Percentiles rank a stretch among this genome's conserved stretches.
Evolutionary conservation across 2,888 invertebrate species (phyloP).

Genomic region (Leptopilina syphax): DNA sequence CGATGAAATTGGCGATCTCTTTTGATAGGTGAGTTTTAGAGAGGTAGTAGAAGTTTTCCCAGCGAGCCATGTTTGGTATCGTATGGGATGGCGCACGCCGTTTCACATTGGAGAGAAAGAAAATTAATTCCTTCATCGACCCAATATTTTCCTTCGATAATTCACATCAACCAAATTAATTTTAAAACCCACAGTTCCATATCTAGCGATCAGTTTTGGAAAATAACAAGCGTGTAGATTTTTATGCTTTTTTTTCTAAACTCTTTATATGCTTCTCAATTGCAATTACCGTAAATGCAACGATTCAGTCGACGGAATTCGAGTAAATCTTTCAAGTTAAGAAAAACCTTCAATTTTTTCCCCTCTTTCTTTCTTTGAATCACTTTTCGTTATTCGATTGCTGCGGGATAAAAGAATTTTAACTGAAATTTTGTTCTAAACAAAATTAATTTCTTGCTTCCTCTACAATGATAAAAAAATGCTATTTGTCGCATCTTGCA

Average conservation of each 20-base stretch:
- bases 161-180: constrained; percentile 39
- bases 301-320: constrained; percentile 39
- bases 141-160: constrained; percentile 37
- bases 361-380: constrained; percentile 9
- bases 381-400: background rate
- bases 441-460: too few relatives aligned
- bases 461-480: too few relatives aligned
- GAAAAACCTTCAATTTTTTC: constrained; percentile 30
- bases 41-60: constrained; percentile 30
- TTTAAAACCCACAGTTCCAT: constrained; percentile 12
- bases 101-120: constrained; percentile 30
- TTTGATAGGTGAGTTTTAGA: background rate
- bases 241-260: constrained; percentile 7
- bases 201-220: constrained; percentile 26
- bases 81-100: background rate
- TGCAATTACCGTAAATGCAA: constrained; percentile 41
- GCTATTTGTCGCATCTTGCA: too few relatives aligned
- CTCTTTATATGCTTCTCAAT: constrained; percentile 4
- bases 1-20: constrained; percentile 38
- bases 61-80: constrained; percentile 34
- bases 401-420: too few relatives aligned
- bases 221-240: constrained; percentile 36
- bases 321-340: constrained; percentile 52
- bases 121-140: constrained; percentile 28
- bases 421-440: too few relatives aligned